Conservation (phyloP, 1,140 invertebrate genomes). For the Pantala flavescens region DNA sequence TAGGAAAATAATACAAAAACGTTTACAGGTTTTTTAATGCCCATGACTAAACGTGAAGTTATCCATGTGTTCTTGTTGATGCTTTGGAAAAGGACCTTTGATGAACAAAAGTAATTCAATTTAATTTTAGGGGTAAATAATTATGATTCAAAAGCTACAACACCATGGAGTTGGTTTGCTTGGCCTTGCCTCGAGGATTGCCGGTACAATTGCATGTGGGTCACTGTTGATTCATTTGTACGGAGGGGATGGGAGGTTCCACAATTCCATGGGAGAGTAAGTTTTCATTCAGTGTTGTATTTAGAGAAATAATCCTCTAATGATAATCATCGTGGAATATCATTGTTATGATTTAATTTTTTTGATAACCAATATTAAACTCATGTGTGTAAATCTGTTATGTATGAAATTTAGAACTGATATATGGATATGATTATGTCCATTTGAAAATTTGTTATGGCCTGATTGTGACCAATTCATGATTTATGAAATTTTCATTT, state of each 20-base stretch:
- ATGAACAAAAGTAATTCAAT: no score
- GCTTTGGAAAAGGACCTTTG: no score
- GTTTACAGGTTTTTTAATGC: no score
- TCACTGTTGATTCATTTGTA: slow-evolving; percentile 68
- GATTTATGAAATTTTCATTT: no score
- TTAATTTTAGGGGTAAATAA: no score
- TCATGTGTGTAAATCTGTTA: slow-evolving; percentile 18
- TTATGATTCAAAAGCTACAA: background rate
- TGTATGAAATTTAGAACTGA: no score
- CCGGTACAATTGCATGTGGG: slow-evolving; percentile 87
- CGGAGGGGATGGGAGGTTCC: slow-evolving; percentile 57
- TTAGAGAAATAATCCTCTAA: background rate
- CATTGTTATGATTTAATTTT: slow-evolving; percentile 18
- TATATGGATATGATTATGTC: no score
- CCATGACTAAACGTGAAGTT: no score
- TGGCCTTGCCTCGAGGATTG: slow-evolving; percentile 80
- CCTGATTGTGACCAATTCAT: no score
- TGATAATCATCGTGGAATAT: slow-evolving; percentile 14
- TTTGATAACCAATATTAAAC: slow-evolving; percentile 20
- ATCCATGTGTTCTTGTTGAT: no score
- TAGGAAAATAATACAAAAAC: no score
- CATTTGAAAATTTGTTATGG: no score
- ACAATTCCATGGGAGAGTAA: slow-evolving; percentile 94
- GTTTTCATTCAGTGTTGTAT: slow-evolving; percentile 11
- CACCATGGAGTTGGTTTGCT: slow-evolving; percentile 25